Evolutionary conservation across 2,113 vertebrate species (phyloP).

Genomic region (Thamnaconus septentrionalis): DNA sequence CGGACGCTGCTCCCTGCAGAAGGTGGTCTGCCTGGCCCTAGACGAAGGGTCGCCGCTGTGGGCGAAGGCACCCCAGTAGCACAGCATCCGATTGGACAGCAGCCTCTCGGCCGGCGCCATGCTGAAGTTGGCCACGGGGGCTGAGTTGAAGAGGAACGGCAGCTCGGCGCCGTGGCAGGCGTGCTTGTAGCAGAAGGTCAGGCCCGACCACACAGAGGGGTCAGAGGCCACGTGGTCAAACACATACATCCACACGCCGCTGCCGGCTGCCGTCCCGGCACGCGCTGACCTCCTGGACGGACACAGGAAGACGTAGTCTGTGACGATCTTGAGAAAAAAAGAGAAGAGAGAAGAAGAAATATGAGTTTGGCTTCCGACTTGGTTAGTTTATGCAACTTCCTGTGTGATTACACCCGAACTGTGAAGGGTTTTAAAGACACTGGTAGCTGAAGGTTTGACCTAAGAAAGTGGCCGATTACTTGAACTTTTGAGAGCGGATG

Average conservation of each 20-base stretch:
- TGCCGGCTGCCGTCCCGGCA: slow-evolving; percentile 32
- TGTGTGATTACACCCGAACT: background rate
- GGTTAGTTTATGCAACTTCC: background rate
- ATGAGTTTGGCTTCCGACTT: background rate
- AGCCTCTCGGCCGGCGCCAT: slow-evolving; percentile 61
- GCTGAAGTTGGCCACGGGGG: slow-evolving; percentile 70
- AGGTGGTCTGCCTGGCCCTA: slow-evolving; percentile 49
- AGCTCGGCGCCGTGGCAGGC: slow-evolving; percentile 77
- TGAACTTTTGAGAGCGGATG: too few species aligned
- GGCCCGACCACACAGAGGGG: slow-evolving; percentile 65
- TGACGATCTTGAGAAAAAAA: slow-evolving; percentile 67
- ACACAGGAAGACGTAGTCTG: slow-evolving; percentile 78
- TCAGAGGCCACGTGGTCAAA: slow-evolving; percentile 75
- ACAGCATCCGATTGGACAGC: slow-evolving; percentile 75
- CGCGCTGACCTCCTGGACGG: slow-evolving; percentile 67
- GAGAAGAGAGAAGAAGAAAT: background rate
- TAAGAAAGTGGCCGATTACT: too few species aligned
- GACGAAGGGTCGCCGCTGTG: slow-evolving; percentile 70
- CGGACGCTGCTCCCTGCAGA: slow-evolving; percentile 66
- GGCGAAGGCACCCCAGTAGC: slow-evolving; percentile 76
- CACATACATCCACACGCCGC: slow-evolving; percentile 71
- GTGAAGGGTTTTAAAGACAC: too few species aligned
- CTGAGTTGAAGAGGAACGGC: slow-evolving; percentile 75
- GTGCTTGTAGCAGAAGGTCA: slow-evolving; percentile 70
- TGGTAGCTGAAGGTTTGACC: too few species aligned